Base-by-base conservation (phyloP, 2,888 invertebrate genomes). In the Cerastoderma edule region DNA sequence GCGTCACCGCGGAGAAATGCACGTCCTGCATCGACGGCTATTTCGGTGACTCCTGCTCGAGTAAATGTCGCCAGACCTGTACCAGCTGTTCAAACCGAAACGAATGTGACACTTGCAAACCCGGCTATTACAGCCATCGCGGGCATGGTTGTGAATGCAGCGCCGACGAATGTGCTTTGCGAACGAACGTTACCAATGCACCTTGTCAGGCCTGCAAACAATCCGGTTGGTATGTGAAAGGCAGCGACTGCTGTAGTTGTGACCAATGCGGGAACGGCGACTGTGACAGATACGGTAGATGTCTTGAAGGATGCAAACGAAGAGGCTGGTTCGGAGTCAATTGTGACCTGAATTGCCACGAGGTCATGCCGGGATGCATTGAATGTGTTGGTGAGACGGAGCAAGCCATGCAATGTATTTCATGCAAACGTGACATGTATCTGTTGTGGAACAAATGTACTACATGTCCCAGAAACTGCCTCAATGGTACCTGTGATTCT, bases 21-120 rank as follows among this genome's bases (percentile, higher is more conserved):
- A 57, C 57, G n/a, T 28, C n/a, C 1, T 57, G 57, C 22, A 10
- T 57, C 2, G 33, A 32, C n/a, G 57, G 57, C 32, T 57, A 57
- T 57, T 32, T 32, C 33, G 57, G 57, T 19, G n/a, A 32, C 3
- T 0, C 33, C 22, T 57, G 57, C 32, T n/a, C 6, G n/a, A n/a
- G 3, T 13, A 32, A 30, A 32, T 57, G 57, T 32, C n/a, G 5
- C 8, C n/a, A 57, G 22, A 57, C 33, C 16, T 57, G 57, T n/a
- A 16, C 8, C 30, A 57, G 33, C 19, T 57, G 57, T 57, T 57
- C 30, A 32, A 57, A 32, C 33, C n/a, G 19, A 5, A 16, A 57
- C 16, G n/a, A n/a, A 19, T 57, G 57, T 32, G 57, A 57, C 22
- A n/a, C 57, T 32, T 57, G 57, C 33, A 57, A 57, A 57, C 6